These are phyloP conservation scores for Melangyna quadrimaculata DNA, from an alignment of 2,888 invertebrate genomes.

Conservation along the genomic window DNA sequence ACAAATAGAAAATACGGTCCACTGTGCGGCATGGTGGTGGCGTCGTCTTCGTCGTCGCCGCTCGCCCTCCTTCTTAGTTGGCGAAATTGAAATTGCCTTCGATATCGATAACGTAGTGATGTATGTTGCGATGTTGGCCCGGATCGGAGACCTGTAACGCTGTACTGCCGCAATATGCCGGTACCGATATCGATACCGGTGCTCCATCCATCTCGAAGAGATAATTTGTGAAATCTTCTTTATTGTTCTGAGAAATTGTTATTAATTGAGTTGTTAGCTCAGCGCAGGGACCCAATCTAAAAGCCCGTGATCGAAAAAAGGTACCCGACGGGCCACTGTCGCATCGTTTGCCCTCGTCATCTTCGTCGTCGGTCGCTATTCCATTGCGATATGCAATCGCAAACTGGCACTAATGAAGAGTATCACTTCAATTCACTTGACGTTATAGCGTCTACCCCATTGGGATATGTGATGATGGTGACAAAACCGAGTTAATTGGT, in stretches of 20 bases:
- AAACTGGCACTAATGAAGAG: slow-evolving; percentile 66
- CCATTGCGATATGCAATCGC: slow-evolving; percentile 65
- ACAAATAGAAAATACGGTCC: not conserved
- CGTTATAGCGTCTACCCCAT: slow-evolving; percentile 20
- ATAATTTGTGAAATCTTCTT: slow-evolving; percentile 73
- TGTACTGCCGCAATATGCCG: not conserved
- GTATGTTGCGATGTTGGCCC: slow-evolving; percentile 65
- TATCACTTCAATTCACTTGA: slow-evolving; percentile 64
- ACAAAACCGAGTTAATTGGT: slow-evolving; percentile 71
- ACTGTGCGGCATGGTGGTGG: slow-evolving; percentile 12
- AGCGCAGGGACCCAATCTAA: not conserved
- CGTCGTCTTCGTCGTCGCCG: slow-evolving; percentile 46
- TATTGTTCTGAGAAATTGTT: slow-evolving; percentile 80
- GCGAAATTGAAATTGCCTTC: slow-evolving; percentile 72
- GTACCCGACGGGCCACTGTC: not conserved
- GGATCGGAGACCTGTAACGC: slow-evolving; percentile 28
- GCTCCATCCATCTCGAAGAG: slow-evolving; percentile 49
- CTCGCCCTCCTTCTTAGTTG: slow-evolving; percentile 64
- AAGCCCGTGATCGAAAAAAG: slow-evolving; percentile 2
- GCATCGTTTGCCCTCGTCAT: not conserved
- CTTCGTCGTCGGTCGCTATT: not conserved
- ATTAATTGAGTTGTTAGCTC: slow-evolving; percentile 79
- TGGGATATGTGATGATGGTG: slow-evolving; percentile 43
- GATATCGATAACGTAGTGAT: slow-evolving; percentile 72
- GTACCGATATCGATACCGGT: slow-evolving; percentile 12